These are phyloP conservation scores for Tragelaphus imberbis DNA, from an alignment of 2,113 vertebrate genomes.

Conservation along the genomic window DNA sequence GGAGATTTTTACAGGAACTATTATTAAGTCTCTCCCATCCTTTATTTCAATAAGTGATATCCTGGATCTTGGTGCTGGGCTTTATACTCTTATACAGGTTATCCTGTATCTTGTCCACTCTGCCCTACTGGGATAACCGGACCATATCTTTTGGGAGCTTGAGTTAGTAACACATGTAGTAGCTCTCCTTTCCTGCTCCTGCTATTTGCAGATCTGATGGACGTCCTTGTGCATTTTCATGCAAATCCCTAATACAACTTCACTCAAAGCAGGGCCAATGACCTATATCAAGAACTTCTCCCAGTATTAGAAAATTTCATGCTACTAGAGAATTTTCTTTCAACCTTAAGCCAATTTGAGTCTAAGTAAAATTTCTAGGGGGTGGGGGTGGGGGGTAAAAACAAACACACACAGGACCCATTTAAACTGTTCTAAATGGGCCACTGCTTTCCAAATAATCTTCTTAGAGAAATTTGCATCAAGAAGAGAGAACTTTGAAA, in stretches of 20 bases:
- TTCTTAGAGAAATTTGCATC: neutral
- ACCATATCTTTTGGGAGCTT: neutral
- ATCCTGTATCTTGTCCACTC: neutral
- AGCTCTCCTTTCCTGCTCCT: neutral
- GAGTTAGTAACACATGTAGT: neutral
- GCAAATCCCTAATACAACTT: neutral
- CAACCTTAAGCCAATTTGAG: neutral
- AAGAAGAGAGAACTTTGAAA: neutral
- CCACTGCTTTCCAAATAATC: conserved; percentile 11
- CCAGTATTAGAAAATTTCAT: neutral
- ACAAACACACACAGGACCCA: neutral
- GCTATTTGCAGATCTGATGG: neutral
- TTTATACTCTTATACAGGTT: neutral
- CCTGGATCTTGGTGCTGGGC: neutral
- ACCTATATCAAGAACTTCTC: neutral
- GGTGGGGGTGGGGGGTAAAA: no score
- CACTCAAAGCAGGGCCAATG: neutral
- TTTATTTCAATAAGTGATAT: neutral
- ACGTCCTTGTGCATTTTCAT: neutral
- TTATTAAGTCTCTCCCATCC: neutral
- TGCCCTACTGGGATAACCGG: neutral
- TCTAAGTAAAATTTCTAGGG: neutral
- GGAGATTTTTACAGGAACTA: neutral
- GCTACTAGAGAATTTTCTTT: neutral
- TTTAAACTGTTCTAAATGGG: neutral